Conservation (phyloP, 1,140 invertebrate species). For the Orussus abietinus region DNA sequence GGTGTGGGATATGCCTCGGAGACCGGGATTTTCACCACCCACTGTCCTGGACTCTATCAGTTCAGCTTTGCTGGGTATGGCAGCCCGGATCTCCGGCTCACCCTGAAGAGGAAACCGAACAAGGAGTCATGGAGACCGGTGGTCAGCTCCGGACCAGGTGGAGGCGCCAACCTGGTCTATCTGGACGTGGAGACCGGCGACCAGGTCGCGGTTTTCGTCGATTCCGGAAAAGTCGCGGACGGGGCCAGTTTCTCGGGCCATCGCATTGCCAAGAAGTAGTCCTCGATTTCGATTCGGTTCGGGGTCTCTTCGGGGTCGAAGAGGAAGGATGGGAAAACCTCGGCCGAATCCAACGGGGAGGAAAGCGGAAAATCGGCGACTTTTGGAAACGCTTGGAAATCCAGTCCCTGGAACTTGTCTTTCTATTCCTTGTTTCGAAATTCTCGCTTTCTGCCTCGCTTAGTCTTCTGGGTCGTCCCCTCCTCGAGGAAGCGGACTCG, state of each 20-base stretch:
- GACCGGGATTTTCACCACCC: constrained; percentile 53
- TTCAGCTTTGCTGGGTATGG: constrained; percentile 52
- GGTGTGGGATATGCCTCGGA: constrained; percentile 52
- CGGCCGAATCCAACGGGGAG: no score
- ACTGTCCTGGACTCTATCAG: constrained; percentile 56
- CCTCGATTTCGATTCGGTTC: no score
- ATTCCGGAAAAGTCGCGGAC: constrained; percentile 35
- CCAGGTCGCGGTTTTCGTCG: constrained; percentile 45
- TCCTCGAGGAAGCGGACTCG: no score
- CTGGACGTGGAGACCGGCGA: constrained; percentile 46
- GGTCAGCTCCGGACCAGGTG: constrained; percentile 34
- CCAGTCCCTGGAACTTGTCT: no score
- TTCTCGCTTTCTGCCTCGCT: no score
- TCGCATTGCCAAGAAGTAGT: constrained; percentile 48
- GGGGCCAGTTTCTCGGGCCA: constrained; percentile 49
- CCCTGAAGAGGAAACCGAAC: constrained; percentile 42
- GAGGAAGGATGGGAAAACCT: no score
- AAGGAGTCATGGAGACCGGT: constrained; percentile 44
- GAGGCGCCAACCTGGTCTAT: constrained; percentile 46
- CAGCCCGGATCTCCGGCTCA: constrained; percentile 36
- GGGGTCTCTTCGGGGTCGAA: no score
- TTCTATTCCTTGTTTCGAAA: no score
- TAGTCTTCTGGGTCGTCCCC: no score
- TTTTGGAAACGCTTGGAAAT: no score
- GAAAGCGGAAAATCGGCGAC: no score